A percentile compares a stretch with the other conserved stretches of the same genome.
Conservation (phyloP, 2,888 invertebrate species). For the Ceratothoa steindachneri region DNA sequence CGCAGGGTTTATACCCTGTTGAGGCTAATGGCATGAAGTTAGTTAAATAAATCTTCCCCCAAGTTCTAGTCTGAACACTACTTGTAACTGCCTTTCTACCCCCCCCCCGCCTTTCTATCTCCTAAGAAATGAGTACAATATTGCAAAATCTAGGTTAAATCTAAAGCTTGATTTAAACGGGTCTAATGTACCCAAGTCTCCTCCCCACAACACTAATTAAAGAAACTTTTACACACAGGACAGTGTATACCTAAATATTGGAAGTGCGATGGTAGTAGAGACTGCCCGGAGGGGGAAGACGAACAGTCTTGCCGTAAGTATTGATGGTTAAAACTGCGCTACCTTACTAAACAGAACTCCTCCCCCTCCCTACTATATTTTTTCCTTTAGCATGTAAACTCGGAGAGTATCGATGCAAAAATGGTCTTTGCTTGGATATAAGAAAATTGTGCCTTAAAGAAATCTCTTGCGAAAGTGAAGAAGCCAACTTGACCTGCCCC, state of each 20-base stretch:
- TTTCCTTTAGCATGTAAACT: not conserved
- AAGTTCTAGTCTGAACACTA: too few relatives aligned
- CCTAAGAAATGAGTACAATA: too few relatives aligned
- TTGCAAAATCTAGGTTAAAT: not conserved
- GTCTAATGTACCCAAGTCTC: too few relatives aligned
- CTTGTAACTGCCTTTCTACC: too few relatives aligned
- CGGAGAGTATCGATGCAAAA: not conserved
- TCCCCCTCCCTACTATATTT: too few relatives aligned
- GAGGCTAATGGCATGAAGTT: too few relatives aligned
- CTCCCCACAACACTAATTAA: not conserved
- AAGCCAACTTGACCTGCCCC: not conserved
- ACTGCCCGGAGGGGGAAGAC: not conserved
- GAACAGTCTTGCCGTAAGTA: not conserved
- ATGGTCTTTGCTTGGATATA: not conserved
- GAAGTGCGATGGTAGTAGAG: not conserved
- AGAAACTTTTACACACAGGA: not conserved
- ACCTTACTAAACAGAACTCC: too few relatives aligned
- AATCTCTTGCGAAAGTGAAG: not conserved
- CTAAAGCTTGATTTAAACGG: not conserved
- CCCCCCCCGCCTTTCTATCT: too few relatives aligned
- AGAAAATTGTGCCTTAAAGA: not conserved
- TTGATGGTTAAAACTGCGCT: not conserved
- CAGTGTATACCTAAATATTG: not conserved
- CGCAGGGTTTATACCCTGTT: too few relatives aligned
- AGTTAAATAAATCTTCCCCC: too few relatives aligned